phyloP scores from a whole-genome alignment of 2,113 vertebrate genomes.

The Paedocypris sp. region DNA sequence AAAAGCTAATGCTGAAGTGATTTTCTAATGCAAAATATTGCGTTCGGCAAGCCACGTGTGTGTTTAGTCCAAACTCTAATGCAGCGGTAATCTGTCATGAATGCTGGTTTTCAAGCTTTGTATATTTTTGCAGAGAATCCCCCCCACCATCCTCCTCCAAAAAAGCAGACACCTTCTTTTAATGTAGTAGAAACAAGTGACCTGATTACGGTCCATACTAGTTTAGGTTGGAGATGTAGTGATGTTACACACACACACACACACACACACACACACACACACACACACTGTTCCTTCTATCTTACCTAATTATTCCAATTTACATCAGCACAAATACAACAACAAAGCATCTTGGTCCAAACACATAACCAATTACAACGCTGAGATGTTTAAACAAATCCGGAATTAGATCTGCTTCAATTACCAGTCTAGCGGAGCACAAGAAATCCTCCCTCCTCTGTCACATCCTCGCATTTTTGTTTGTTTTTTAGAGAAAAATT shows the following conservation, averaged over 20 bases:
- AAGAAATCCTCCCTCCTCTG: not conserved
- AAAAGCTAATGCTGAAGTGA: too few relatives aligned
- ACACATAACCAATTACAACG: constrained; percentile 19
- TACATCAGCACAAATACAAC: constrained; percentile 27
- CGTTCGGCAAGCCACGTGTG: not conserved
- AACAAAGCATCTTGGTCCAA: constrained; percentile 30
- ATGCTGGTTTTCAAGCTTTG: not conserved
- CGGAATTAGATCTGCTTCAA: constrained; percentile 30
- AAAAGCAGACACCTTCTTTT: too few relatives aligned
- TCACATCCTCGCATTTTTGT: too few relatives aligned
- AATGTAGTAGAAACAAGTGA: too few relatives aligned
- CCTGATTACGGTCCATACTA: too few relatives aligned
- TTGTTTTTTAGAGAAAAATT: too few relatives aligned
- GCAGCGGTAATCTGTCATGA: constrained; percentile 10
- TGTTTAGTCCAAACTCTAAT: not conserved
- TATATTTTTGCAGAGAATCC: not conserved
- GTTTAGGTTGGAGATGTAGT: too few relatives aligned
- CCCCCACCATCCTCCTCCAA: too few relatives aligned
- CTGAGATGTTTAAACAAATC: constrained; percentile 30
- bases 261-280: not conserved
- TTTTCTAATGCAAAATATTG: too few relatives aligned
- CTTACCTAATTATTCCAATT: constrained; percentile 35
- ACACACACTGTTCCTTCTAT: too few relatives aligned
- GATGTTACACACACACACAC: not conserved
- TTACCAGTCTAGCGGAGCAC: constrained; percentile 13